Conservation (phyloP, 2,113 vertebrate genomes). For the Tor tambroides region DNA sequence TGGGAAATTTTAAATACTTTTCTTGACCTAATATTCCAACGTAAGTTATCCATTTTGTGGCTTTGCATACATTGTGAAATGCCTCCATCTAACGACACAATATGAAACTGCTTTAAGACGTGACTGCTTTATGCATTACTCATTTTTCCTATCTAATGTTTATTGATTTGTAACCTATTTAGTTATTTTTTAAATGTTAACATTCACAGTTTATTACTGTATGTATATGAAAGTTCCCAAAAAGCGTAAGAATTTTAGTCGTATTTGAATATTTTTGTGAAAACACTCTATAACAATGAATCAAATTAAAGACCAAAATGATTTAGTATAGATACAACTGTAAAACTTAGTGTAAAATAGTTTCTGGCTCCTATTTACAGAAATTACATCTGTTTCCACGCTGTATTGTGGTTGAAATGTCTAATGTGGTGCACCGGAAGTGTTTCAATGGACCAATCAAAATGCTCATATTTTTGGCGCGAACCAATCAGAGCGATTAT, state of each 20-base stretch:
- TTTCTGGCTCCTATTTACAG: background rate
- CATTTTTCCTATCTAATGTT: background rate
- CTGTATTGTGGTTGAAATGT: background rate
- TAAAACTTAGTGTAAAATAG: background rate
- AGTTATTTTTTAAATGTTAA: too few species aligned
- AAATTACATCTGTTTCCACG: background rate
- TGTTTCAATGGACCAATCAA: background rate
- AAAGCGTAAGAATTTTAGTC: background rate
- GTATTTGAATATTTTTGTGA: background rate
- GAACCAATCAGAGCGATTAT: background rate
- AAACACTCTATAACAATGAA: background rate
- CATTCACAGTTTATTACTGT: background rate
- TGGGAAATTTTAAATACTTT: background rate
- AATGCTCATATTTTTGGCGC: too few species aligned
- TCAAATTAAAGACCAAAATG: background rate
- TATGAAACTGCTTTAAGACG: background rate
- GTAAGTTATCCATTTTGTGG: background rate
- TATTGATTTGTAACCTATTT: background rate
- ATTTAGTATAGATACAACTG: background rate
- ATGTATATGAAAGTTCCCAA: background rate
- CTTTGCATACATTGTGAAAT: background rate
- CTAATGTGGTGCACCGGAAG: background rate
- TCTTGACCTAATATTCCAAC: background rate
- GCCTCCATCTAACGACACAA: constrained; percentile 29
- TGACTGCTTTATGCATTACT: too few species aligned